These are phyloP conservation scores for Furnarius figulus DNA, from an alignment of 2,113 vertebrate genomes.

Conservation along the genomic window DNA sequence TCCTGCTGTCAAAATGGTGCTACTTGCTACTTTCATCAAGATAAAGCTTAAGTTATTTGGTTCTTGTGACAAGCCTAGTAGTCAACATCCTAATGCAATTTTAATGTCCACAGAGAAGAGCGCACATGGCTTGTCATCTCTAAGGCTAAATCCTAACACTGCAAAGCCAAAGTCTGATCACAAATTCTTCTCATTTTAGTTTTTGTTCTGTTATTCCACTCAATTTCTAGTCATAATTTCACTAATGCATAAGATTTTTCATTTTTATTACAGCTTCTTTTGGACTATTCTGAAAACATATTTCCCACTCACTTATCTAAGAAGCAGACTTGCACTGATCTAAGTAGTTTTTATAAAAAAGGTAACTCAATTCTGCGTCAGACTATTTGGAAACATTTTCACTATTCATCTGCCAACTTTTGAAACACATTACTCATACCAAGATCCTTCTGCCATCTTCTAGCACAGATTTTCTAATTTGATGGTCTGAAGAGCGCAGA, in stretches of 20 bases:
- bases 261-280: slow-evolving; percentile 13
- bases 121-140: background rate
- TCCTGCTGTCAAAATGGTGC: background rate
- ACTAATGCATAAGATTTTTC: background rate
- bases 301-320: slow-evolving; percentile 4
- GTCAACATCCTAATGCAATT: background rate
- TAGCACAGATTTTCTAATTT: slow-evolving; percentile 34
- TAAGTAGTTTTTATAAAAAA: slow-evolving; percentile 19
- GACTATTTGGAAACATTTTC: slow-evolving; percentile 56
- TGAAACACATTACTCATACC: slow-evolving; percentile 48
- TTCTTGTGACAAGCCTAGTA: background rate
- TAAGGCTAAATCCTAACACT: background rate
- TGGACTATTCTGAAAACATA: slow-evolving; percentile 4
- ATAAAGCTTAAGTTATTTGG: background rate
- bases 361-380: slow-evolving; percentile 1
- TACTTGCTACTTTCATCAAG: background rate
- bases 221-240: background rate
- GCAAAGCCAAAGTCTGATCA: background rate
- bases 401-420: slow-evolving; percentile 32
- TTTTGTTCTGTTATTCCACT: background rate
- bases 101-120: background rate
- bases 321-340: background rate
- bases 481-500: background rate
- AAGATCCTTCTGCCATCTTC: slow-evolving; percentile 33
- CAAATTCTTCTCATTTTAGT: background rate